These are phyloP conservation scores for Harlomillsia oculata DNA, from an alignment of 1,140 invertebrate genomes.

Conservation along the genomic window DNA sequence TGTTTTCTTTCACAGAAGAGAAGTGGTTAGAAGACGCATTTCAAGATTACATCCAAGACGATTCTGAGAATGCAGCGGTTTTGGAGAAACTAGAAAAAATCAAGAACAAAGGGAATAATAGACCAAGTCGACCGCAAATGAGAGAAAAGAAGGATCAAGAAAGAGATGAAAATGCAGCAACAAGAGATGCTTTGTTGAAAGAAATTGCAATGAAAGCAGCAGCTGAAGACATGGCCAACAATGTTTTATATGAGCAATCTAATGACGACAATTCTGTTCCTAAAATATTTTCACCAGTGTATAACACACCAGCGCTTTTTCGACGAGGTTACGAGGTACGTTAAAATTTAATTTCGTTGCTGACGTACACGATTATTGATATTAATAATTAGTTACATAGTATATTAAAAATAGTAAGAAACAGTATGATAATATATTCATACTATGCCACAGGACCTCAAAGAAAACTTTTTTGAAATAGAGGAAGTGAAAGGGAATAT, in stretches of 20 bases:
- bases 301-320: constrained; percentile 47
- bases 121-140: neutral
- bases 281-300: constrained; percentile 39
- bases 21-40: constrained; percentile 11
- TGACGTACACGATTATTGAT: too few relatives aligned
- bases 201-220: neutral
- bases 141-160: constrained; percentile 3
- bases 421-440: too few relatives aligned
- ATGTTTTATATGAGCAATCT: too few relatives aligned
- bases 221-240: neutral
- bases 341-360: neutral
- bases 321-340: constrained; percentile 42
- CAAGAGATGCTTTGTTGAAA: neutral
- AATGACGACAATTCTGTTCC: constrained; percentile 15
- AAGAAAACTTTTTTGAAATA: too few relatives aligned
- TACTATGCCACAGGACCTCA: too few relatives aligned
- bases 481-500: too few relatives aligned
- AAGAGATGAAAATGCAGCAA: constrained; percentile 14
- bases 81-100: neutral
- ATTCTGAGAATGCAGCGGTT: neutral
- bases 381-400: too few relatives aligned
- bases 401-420: too few relatives aligned
- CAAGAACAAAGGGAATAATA: neutral
- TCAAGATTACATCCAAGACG: constrained; percentile 5
- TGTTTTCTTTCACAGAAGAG: constrained; percentile 7